phyloP scores from a whole-genome alignment of 2,113 vertebrate species.

The Hirundichthys speculiger region DNA sequence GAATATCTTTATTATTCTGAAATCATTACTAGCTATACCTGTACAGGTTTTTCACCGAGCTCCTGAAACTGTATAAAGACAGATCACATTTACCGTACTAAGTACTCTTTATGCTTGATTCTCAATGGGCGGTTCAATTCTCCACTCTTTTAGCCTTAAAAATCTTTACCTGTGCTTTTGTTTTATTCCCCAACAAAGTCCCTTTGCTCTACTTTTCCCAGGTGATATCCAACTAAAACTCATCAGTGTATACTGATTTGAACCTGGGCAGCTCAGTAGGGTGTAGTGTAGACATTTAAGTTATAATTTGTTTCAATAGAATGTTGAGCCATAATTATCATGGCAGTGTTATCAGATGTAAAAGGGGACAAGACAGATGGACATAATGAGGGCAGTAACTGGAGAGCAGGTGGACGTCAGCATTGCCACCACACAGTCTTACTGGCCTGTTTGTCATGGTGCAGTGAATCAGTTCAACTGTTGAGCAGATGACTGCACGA shows the following conservation, averaged over 20 bases:
- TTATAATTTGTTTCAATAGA: slow-evolving; percentile 20
- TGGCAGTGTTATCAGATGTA: slow-evolving; percentile 26
- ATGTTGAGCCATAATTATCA: slow-evolving; percentile 4
- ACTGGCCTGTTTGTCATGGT: slow-evolving; percentile 40
- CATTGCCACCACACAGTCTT: slow-evolving; percentile 34
- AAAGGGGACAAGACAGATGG: slow-evolving; percentile 61
- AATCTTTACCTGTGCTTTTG: slow-evolving; percentile 20
- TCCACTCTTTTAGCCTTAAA: slow-evolving; percentile 16
- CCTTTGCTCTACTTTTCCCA: slow-evolving; percentile 33
- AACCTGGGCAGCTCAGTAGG: slow-evolving; percentile 27
- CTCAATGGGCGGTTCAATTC: too few species aligned
- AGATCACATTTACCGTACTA: slow-evolving; percentile 15
- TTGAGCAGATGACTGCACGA: slow-evolving; percentile 42
- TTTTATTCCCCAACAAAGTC: slow-evolving; percentile 37
- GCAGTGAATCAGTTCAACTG: slow-evolving; percentile 58
- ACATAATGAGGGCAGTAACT: slow-evolving; percentile 42
- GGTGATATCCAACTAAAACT: slow-evolving; percentile 52
- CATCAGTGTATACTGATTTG: slow-evolving; percentile 24
- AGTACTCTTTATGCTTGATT: neutral
- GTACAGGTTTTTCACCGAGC: slow-evolving; percentile 42
- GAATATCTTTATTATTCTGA: slow-evolving; percentile 30
- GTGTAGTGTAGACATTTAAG: slow-evolving; percentile 15
- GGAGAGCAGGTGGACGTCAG: slow-evolving; percentile 63
- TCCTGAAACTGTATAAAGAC: slow-evolving; percentile 24
- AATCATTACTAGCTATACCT: slow-evolving; percentile 24